These are phyloP conservation scores for Therioaphis trifolii DNA, from an alignment of 2,888 invertebrate genomes.

Conservation along the genomic window DNA sequence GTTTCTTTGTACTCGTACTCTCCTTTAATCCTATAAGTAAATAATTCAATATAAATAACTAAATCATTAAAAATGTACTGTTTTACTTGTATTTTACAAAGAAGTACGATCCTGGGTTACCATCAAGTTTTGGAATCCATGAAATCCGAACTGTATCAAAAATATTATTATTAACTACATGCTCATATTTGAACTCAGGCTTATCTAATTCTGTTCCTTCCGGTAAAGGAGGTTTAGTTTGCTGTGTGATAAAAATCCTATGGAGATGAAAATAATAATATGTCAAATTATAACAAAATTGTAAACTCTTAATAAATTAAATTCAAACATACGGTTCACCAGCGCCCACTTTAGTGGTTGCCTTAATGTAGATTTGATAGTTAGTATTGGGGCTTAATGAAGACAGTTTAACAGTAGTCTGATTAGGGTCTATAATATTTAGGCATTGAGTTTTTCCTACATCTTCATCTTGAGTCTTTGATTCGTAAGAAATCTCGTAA, in stretches of 20 bases:
- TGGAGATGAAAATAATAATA: constrained; percentile 48
- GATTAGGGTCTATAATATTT: constrained; percentile 78
- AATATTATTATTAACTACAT: constrained; percentile 78
- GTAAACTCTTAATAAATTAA: background rate
- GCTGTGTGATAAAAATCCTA: constrained; percentile 82
- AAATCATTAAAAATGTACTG: background rate
- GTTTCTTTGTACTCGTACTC: constrained; percentile 78
- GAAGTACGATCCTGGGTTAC: constrained; percentile 83
- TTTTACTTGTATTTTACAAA: constrained; percentile 79
- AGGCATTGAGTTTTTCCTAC: constrained; percentile 77
- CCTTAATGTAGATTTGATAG: constrained; percentile 87
- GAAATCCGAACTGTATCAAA: constrained; percentile 79
- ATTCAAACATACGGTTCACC: constrained; percentile 76
- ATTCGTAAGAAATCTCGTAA: constrained; percentile 90
- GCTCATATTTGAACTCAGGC: constrained; percentile 78
- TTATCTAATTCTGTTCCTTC: constrained; percentile 74
- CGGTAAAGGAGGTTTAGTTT: constrained; percentile 73
- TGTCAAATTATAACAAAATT: background rate
- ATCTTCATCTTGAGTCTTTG: constrained; percentile 71
- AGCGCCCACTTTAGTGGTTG: constrained; percentile 87
- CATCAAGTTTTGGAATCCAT: constrained; percentile 80
- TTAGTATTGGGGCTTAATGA: constrained; percentile 86
- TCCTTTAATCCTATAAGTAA: constrained; percentile 73
- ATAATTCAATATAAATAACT: background rate
- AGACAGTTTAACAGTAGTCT: constrained; percentile 84